These are phyloP conservation scores for Amyelois transitella DNA, from an alignment of 1,140 invertebrate genomes.

Conservation along the genomic window DNA sequence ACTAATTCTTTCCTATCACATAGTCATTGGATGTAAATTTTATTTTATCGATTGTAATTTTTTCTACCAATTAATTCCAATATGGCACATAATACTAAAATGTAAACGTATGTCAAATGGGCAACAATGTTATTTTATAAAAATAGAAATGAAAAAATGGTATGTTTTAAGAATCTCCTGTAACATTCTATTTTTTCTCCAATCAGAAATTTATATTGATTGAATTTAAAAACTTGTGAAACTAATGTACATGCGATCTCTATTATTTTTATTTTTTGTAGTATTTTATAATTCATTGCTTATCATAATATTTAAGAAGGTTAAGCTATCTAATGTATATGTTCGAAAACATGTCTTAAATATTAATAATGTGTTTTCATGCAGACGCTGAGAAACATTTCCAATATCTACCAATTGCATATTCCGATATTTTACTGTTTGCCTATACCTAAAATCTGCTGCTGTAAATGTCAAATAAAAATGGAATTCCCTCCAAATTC, in stretches of 20 bases:
- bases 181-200: too few species aligned
- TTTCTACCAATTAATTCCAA: slow-evolving; percentile 1
- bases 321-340: background rate
- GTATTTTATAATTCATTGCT: too few species aligned
- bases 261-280: too few species aligned
- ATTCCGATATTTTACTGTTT: background rate
- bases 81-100: slow-evolving; percentile 3
- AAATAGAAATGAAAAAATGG: background rate
- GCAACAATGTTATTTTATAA: background rate
- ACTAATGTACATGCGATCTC: too few species aligned
- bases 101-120: background rate
- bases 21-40: background rate
- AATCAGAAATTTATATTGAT: too few species aligned
- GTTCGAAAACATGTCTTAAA: background rate
- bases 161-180: too few species aligned
- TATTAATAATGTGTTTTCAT: background rate
- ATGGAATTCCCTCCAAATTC: slow-evolving; percentile 47
- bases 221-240: too few species aligned
- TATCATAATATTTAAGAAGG: too few species aligned
- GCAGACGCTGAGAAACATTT: background rate
- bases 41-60: background rate
- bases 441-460: slow-evolving; percentile 11
- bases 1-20: background rate
- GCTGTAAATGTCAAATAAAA: slow-evolving; percentile 16
- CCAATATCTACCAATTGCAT: background rate